Base-by-base conservation (phyloP, 2,797 vertebrate genomes). In the Heteromormyrus szaboi region DNA sequence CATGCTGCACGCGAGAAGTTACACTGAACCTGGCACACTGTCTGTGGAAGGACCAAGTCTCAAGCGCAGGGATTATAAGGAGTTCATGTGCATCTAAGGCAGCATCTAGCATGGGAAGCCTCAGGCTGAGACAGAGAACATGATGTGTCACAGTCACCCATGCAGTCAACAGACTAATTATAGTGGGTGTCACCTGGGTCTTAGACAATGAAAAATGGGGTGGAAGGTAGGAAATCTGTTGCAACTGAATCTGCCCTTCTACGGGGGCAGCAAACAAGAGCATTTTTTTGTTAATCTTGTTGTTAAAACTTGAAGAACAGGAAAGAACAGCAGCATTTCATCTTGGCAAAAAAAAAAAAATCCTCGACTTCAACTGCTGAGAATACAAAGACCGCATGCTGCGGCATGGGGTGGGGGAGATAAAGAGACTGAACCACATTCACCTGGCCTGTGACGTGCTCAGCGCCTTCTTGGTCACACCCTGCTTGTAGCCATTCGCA, bases 401-500 rank as follows among this genome's bases (percentile, higher is more conserved):
- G 53, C 3, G 4, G 4, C 0, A 0, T 1, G n/a, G n/a, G 25
- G 25, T 12, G 3, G 59, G 59, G 22, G 8, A 37, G 6, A 54
- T 2, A 11, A n/a, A 12, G 51, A 37, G 53, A 25, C 12, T 4
- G 12, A 59, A 19, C 53, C 4, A 3, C 17, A 2, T 19, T n/a
- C 90, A 99, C 98, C 98, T 98, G 93, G 97, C 96, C 90, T 95
- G 95, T 0, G 86, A 93, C 2, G 95, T 97, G 88, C 96, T 94
- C 0, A 97, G 89, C 0, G 83, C 87, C 91, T 97, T 98, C 94
- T 95, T 98, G 0, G 97, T 99, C 17, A 95, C 95, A 85, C 98
- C 98, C 53, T 99, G 98, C n/a, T 96, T 98, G 94, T 97, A 97
- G 88, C 98, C 98, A 0, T 97, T 96, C 56, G 97, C 96, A 29